phyloP scores from a whole-genome alignment of 2,888 invertebrate species.

The Euzetes globulus region DNA sequence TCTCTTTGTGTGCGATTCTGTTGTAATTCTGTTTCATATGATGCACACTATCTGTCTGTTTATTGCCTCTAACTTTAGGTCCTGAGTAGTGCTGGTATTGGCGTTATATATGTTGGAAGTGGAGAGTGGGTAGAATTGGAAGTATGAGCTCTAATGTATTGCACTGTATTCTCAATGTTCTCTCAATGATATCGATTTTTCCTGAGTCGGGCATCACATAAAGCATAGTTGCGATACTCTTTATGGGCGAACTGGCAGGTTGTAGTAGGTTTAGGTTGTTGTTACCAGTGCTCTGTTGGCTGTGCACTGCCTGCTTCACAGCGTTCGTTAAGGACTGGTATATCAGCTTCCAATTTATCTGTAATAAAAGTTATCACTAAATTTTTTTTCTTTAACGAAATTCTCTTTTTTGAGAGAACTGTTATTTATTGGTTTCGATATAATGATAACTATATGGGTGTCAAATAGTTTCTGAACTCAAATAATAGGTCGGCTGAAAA shows the following conservation, averaged over 20 bases:
- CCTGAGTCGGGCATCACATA: slow-evolving; percentile 22
- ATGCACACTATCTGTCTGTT: slow-evolving; percentile 15
- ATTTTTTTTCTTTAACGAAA: not conserved
- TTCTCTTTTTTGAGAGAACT: not conserved
- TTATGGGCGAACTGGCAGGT: slow-evolving; percentile 28
- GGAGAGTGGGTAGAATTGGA: slow-evolving; percentile 11
- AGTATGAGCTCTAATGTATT: not conserved
- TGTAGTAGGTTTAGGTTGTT: slow-evolving; percentile 1
- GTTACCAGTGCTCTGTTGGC: not conserved
- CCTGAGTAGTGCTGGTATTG: slow-evolving; percentile 14
- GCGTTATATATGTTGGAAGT: not conserved
- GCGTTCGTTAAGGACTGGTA: not conserved
- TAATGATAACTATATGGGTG: slow-evolving; percentile 28
- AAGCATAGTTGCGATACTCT: slow-evolving; percentile 19
- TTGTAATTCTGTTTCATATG: slow-evolving; percentile 4
- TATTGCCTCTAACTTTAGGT: slow-evolving; percentile 18
- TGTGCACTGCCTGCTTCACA: not conserved
- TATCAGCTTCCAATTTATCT: slow-evolving; percentile 26
- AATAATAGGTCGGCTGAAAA: not conserved
- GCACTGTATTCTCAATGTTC: not conserved
- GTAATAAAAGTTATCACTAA: slow-evolving; percentile 25
- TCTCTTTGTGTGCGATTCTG: slow-evolving; percentile 4
- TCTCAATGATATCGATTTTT: slow-evolving; percentile 29
- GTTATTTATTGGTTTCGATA: slow-evolving; percentile 18
- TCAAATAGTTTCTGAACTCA: not conserved